Evolutionary conservation across 53 echinoderm and acorn worm genomes (phyloP).

Genomic region (Crossaster papposus): DNA sequence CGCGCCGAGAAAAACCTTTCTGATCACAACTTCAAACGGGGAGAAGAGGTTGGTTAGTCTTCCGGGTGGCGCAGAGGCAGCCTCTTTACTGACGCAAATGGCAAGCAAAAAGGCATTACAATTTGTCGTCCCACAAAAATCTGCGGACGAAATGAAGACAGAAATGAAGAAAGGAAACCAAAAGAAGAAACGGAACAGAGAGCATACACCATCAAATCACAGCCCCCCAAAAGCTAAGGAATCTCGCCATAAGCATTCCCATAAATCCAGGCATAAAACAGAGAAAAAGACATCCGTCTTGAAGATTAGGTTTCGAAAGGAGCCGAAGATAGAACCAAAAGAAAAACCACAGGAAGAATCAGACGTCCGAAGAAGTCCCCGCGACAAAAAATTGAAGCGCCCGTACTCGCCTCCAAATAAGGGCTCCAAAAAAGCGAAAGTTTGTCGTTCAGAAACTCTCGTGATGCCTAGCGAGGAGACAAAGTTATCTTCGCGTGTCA

Average conservation of each 20-base stretch:
- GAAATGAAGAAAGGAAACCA: background rate
- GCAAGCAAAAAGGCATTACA: background rate
- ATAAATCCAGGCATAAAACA: background rate
- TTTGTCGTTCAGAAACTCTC: background rate
- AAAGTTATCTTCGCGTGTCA: background rate
- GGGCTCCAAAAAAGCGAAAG: background rate
- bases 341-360: background rate
- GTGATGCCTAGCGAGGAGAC: background rate
- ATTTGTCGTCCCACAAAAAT: background rate
- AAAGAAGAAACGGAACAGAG: background rate
- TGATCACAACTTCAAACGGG: slow-evolving; percentile 33
- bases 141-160: background rate
- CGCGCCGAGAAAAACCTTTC: background rate
- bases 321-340: background rate
- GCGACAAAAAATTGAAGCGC: slow-evolving; percentile 21
- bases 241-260: background rate
- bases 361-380: slow-evolving; percentile 6
- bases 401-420: slow-evolving; percentile 13
- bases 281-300: background rate
- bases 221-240: background rate
- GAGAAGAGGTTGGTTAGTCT: slow-evolving; percentile 1
- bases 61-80: slow-evolving; percentile 9
- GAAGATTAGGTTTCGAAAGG: background rate
- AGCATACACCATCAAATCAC: background rate
- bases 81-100: slow-evolving; percentile 7